A percentile compares a stretch with the other conserved stretches of the same genome.
Conservation (phyloP, 1,140 invertebrate genomes). For the Batillaria attramentaria region DNA sequence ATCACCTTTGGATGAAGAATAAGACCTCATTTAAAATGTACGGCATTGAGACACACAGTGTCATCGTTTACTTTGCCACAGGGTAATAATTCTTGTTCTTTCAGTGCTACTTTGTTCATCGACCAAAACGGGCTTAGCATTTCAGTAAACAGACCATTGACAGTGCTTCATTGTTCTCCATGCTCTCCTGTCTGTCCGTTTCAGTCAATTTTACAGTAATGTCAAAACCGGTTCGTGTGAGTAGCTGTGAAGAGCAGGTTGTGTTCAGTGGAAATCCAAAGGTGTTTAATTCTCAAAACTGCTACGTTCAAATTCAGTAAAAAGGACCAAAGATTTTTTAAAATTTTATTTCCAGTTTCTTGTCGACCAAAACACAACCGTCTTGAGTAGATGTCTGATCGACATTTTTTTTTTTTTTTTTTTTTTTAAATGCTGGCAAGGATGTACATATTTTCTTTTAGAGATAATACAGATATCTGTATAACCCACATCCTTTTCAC, state of each 20-base stretch:
- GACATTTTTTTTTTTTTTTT: constrained; percentile 6
- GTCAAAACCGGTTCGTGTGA: not conserved
- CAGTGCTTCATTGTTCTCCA: no score
- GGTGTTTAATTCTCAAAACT: not conserved
- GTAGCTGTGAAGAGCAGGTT: not conserved
- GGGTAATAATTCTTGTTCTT: no score
- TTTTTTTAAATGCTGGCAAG: not conserved
- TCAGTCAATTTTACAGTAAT: no score
- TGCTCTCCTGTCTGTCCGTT: no score
- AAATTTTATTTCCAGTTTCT: not conserved
- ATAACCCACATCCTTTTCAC: not conserved
- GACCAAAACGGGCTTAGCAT: no score
- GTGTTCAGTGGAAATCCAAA: not conserved
- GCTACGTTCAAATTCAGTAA: not conserved
- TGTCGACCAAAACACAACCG: no score
- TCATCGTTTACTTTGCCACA: no score
- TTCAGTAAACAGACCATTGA: no score
- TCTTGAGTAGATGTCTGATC: not conserved
- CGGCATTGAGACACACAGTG: no score
- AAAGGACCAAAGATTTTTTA: not conserved
- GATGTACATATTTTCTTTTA: not conserved
- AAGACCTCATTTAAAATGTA: no score
- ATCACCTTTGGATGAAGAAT: no score
- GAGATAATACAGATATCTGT: not conserved
- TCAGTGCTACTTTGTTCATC: no score